phyloP scores from a whole-genome alignment of 2,113 vertebrate species.

The Lipophrys pholis region DNA sequence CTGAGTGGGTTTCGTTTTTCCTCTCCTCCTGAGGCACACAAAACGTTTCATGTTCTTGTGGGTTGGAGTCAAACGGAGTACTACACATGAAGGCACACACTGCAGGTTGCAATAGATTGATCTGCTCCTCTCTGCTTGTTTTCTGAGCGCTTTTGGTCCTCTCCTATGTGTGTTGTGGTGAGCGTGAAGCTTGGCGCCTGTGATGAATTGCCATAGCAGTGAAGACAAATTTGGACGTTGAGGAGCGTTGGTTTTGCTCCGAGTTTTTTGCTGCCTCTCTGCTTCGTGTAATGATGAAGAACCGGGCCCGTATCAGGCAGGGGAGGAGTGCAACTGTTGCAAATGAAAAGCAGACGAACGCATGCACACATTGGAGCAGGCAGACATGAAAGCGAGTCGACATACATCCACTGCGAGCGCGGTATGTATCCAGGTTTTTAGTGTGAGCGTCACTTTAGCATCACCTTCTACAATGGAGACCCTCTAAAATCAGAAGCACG shows the following conservation, averaged over 20 bases:
- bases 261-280: conserved; percentile 55
- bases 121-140: conserved; percentile 55
- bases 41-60: conserved; percentile 70
- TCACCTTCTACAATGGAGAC: conserved; percentile 43
- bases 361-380: conserved; percentile 21
- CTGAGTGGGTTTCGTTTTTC: conserved; percentile 63
- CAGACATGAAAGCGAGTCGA: conserved; percentile 54
- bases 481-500: conserved; percentile 2
- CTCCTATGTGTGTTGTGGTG: conserved; percentile 39
- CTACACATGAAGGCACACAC: conserved; percentile 60
- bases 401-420: conserved; percentile 23
- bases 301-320: conserved; percentile 54
- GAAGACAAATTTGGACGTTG: conserved; percentile 67
- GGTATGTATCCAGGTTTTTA: conserved; percentile 5
- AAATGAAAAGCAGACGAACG: conserved; percentile 51
- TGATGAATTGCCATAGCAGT: conserved; percentile 69
- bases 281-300: conserved; percentile 69
- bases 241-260: conserved; percentile 62
- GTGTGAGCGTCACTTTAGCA: conserved; percentile 38
- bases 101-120: conserved; percentile 66
- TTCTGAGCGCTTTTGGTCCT: conserved; percentile 40
- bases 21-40: conserved; percentile 55
- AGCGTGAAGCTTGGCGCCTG: conserved; percentile 51
- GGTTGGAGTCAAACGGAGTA: conserved; percentile 69
- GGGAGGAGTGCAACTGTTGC: conserved; percentile 54